Percentiles rank a stretch among this genome's conserved stretches.
phyloP scores from a whole-genome alignment of 2,797 vertebrate genomes.

The Tangara arthus region DNA sequence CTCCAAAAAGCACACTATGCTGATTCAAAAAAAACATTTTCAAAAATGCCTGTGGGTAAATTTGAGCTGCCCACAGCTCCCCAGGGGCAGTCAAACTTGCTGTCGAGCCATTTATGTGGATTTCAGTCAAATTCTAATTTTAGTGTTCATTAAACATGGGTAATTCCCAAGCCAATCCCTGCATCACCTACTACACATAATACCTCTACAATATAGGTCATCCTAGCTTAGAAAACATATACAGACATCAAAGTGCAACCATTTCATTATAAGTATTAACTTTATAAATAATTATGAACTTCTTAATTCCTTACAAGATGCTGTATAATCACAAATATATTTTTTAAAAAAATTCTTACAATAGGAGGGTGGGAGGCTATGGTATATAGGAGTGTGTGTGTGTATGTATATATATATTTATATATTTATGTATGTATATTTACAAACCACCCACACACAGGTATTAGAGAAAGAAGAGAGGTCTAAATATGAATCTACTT shows the following conservation, averaged over 20 bases:
- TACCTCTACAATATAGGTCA: slow-evolving; percentile 81
- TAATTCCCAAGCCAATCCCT: slow-evolving; percentile 80
- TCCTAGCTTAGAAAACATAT: slow-evolving; percentile 66
- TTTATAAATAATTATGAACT: slow-evolving; percentile 81
- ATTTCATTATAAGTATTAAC: slow-evolving; percentile 74
- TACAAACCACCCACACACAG: fast-evolving
- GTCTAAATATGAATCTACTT: neutral
- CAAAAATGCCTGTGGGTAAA: slow-evolving; percentile 83
- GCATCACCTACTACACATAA: slow-evolving; percentile 78
- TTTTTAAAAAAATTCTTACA: neutral
- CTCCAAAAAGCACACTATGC: slow-evolving; percentile 78
- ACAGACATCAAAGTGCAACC: slow-evolving; percentile 76
- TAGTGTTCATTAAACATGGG: slow-evolving; percentile 86
- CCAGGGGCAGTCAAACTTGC: slow-evolving; percentile 83
- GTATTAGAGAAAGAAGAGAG: neutral
- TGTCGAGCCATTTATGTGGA: slow-evolving; percentile 84
- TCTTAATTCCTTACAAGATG: slow-evolving; percentile 64
- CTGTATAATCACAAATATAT: slow-evolving; percentile 56
- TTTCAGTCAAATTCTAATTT: slow-evolving; percentile 88
- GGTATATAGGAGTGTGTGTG: neutral
- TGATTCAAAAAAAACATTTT: slow-evolving; percentile 76
- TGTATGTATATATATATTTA: too few relatives aligned
- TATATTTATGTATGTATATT: neutral
- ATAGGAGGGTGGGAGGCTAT: neutral
- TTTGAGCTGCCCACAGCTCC: slow-evolving; percentile 85